Percentiles rank a stretch among this genome's conserved stretches.
Conservation (phyloP, 23 tunicate genomes). For the Trididemnum clinides region DNA sequence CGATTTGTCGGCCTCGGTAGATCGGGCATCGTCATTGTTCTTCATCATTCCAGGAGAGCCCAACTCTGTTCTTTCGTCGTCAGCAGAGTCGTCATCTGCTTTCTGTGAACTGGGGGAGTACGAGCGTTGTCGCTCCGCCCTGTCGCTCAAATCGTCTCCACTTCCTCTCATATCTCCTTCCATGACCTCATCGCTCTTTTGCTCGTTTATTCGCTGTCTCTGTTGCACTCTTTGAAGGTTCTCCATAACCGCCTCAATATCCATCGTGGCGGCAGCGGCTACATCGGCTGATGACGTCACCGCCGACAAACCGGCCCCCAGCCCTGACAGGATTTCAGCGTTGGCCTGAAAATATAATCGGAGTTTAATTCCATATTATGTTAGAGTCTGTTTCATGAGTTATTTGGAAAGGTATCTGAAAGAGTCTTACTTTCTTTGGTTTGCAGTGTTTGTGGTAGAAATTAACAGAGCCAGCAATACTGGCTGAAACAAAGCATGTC, state of each 20-base stretch:
- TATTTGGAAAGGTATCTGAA: too few relatives aligned
- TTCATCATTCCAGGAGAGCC: slow-evolving; percentile 35
- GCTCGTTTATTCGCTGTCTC: slow-evolving; percentile 51
- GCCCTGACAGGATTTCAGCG: slow-evolving; percentile 69
- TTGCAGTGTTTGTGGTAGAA: too few relatives aligned
- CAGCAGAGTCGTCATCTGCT: slow-evolving; percentile 29
- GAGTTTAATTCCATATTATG: too few relatives aligned
- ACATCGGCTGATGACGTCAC: slow-evolving; percentile 29
- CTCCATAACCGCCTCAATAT: slow-evolving; percentile 96
- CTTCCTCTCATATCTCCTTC: slow-evolving; percentile 34
- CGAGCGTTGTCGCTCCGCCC: slow-evolving; percentile 25
- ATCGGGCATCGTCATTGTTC: slow-evolving; percentile 45
- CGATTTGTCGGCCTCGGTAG: slow-evolving; percentile 31
- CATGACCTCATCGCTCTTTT: slow-evolving; percentile 51
- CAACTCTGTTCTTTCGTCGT: slow-evolving; percentile 53
- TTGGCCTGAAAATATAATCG: slow-evolving; percentile 75
- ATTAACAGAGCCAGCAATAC: too few relatives aligned
- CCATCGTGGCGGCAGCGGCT: slow-evolving; percentile 52
- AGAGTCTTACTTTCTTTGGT: too few relatives aligned
- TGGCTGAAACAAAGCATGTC: too few relatives aligned
- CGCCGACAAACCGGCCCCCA: slow-evolving; percentile 56
- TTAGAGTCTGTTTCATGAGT: too few relatives aligned
- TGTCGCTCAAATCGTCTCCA: slow-evolving; percentile 54
- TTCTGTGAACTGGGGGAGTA: slow-evolving; percentile 29
- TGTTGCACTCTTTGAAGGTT: slow-evolving; percentile 81